A percentile compares a stretch with the other conserved stretches of the same genome.
Conservation (phyloP, 2,888 invertebrate genomes). For the Ectemnius cavifrons region DNA sequence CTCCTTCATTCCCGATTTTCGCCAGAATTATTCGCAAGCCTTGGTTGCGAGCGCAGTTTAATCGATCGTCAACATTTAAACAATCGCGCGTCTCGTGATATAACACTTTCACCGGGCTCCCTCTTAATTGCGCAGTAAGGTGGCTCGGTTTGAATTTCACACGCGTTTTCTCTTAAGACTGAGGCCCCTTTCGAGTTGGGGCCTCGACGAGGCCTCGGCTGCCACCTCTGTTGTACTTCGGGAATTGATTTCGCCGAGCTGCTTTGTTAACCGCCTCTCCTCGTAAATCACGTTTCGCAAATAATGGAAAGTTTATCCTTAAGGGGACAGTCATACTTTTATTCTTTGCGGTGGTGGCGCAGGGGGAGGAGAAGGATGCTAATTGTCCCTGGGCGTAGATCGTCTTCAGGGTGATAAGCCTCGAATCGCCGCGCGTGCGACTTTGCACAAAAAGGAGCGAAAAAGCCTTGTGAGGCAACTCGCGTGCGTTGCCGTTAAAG, state of each 20-base stretch:
- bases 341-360: no score
- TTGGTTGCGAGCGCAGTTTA: conserved; percentile 18
- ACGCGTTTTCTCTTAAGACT: conserved; percentile 45
- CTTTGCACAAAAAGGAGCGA: not conserved
- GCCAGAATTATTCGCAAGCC: conserved; percentile 7
- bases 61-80: conserved; percentile 45
- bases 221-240: conserved; percentile 4
- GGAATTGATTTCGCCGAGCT: conserved; percentile 53
- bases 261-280: conserved; percentile 30
- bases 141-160: conserved; percentile 48
- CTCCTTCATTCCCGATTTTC: not conserved
- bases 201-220: conserved; percentile 11
- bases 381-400: conserved; percentile 1
- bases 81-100: conserved; percentile 41
- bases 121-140: conserved; percentile 39
- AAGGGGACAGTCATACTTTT: no score
- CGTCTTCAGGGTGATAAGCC: not conserved
- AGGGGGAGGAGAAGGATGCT: no score
- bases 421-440: not conserved
- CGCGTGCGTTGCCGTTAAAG: no score
- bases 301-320: not conserved
- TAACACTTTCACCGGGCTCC: conserved; percentile 52
- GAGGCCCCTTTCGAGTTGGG: no score
- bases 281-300: conserved; percentile 21
- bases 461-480: not conserved